Percentiles rank a stretch among this genome's conserved stretches.
Conservation (phyloP, 2,113 vertebrate species). For the Pseudopipra pipra region DNA sequence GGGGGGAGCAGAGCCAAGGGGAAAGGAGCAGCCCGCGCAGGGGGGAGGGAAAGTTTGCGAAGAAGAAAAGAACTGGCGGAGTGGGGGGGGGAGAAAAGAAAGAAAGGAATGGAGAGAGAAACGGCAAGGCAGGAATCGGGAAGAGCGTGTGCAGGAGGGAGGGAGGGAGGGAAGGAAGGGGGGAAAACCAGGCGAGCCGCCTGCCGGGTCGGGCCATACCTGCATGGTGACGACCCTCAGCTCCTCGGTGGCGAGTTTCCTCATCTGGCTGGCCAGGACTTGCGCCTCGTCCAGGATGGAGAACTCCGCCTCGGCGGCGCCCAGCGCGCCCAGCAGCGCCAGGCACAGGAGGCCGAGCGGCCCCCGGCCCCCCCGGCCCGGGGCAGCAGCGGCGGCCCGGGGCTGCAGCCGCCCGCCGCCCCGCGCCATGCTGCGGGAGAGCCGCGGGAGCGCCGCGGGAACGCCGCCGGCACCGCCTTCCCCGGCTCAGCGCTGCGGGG, state of each 20-base stretch:
- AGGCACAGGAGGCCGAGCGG: constrained; percentile 70
- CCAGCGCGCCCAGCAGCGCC: constrained; percentile 72
- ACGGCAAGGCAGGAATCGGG: background rate
- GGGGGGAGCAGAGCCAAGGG: background rate
- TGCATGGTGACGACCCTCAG: constrained; percentile 94
- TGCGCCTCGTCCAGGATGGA: constrained; percentile 93
- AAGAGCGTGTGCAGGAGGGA: background rate
- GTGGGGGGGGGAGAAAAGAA: background rate
- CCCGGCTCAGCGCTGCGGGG: too few species aligned
- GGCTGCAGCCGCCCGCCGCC: too few species aligned
- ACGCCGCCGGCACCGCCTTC: too few species aligned
- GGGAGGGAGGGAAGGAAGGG: background rate
- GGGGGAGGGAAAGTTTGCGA: background rate
- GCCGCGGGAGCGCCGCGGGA: too few species aligned
- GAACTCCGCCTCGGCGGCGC: constrained; percentile 84
- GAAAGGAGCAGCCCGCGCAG: background rate
- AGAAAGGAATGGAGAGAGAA: background rate
- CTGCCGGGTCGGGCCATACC: constrained; percentile 74
- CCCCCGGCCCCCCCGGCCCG: background rate
- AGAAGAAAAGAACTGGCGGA: background rate
- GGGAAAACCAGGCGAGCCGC: background rate
- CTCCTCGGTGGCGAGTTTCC: constrained; percentile 89
- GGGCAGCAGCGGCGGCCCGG: background rate
- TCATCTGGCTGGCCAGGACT: constrained; percentile 91
- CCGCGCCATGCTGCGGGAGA: too few species aligned